Conservation (phyloP, 30 jellyfish, hydroid and myxozoan genomes). For the Turritopsis rubra region DNA sequence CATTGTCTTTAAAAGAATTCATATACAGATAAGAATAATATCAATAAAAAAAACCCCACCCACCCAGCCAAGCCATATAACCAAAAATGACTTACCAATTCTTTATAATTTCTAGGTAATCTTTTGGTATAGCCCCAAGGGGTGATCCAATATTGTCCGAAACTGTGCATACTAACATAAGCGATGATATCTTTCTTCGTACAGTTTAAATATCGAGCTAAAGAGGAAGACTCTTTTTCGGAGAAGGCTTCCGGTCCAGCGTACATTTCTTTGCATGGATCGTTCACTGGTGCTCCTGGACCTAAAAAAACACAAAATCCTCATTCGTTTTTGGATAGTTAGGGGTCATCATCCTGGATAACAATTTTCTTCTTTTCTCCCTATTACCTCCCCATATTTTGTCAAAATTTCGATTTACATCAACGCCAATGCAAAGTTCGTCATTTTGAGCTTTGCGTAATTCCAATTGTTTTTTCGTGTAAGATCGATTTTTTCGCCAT, state of each 20-base stretch:
- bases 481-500: slow-evolving; percentile 50
- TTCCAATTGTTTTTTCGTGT: slow-evolving; percentile 11
- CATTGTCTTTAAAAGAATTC: too few species aligned
- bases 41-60: too few species aligned
- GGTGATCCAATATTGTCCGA: slow-evolving; percentile 44
- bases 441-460: not conserved
- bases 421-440: slow-evolving; percentile 49
- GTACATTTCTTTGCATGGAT: slow-evolving; percentile 48
- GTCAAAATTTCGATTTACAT: slow-evolving; percentile 45
- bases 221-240: slow-evolving; percentile 39
- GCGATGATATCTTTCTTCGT: slow-evolving; percentile 22
- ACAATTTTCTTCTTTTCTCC: too few species aligned
- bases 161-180: slow-evolving; percentile 30
- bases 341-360: not conserved
- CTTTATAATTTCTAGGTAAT: slow-evolving; percentile 25
- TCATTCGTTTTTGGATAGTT: not conserved
- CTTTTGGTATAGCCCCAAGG: slow-evolving; percentile 34
- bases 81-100: slow-evolving; percentile 19
- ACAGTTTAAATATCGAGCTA: slow-evolving; percentile 22
- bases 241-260: slow-evolving; percentile 48
- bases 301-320: slow-evolving; percentile 11
- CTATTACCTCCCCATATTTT: slow-evolving; percentile 53
- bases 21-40: too few species aligned
- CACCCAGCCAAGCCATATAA: not conserved
- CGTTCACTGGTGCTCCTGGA: slow-evolving; percentile 38